Evolutionary conservation across 2,113 vertebrate species (phyloP).

Genomic region (Sisor rabdophorus): DNA sequence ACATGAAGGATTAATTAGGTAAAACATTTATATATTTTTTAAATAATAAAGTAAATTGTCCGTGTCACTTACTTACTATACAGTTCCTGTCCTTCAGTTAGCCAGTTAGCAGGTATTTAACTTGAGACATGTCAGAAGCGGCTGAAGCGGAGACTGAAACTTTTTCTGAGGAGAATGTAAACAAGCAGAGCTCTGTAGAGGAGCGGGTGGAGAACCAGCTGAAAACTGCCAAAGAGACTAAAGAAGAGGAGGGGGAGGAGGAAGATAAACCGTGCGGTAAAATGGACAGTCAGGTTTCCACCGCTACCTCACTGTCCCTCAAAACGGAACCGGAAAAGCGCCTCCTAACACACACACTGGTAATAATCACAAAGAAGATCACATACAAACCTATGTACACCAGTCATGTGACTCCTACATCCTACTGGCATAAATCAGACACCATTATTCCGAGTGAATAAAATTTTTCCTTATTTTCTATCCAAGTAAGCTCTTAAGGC

Average conservation of each 20-base stretch:
- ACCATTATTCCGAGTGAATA: no score
- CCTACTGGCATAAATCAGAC: no score
- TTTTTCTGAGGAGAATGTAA: not conserved
- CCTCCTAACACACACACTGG: slow-evolving; percentile 67
- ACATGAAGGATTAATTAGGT: not conserved
- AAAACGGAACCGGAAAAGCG: slow-evolving; percentile 52
- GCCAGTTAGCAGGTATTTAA: not conserved
- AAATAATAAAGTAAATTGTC: not conserved
- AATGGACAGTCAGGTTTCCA: slow-evolving; percentile 60
- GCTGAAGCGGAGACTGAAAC: not conserved
- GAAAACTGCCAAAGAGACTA: not conserved
- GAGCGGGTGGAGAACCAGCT: slow-evolving; percentile 25
- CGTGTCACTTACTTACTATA: not conserved
- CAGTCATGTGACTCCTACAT: not conserved
- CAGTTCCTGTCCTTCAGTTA: not conserved
- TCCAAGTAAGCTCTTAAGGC: no score
- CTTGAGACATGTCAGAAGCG: slow-evolving; percentile 43
- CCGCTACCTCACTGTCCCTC: slow-evolving; percentile 62
- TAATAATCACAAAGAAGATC: slow-evolving; percentile 58
- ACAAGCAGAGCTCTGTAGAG: not conserved
- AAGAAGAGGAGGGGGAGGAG: not conserved
- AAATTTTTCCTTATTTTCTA: no score
- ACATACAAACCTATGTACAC: not conserved
- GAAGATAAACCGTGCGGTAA: no score
- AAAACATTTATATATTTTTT: not conserved